These are phyloP conservation scores for Drosophila arizonae DNA, from an alignment of 1,140 invertebrate genomes.

Conservation along the genomic window DNA sequence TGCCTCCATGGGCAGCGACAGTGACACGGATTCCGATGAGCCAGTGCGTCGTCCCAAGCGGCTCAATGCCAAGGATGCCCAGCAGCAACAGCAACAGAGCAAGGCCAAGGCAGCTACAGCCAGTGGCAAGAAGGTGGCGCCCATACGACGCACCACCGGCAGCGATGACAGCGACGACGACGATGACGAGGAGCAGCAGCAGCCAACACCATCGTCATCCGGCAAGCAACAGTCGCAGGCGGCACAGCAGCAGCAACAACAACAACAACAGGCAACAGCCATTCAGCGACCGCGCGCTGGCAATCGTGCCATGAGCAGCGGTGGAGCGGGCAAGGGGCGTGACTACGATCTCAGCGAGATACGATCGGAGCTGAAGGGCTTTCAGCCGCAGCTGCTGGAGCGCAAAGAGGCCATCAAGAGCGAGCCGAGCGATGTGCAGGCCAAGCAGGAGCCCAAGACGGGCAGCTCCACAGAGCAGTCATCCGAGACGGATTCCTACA, in stretches of 20 bases:
- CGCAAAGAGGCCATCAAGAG: conserved; percentile 50
- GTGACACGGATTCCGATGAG: conserved; percentile 86
- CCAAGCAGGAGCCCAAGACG: conserved; percentile 61
- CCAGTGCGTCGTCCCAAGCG: conserved; percentile 83
- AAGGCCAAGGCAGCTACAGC: conserved; percentile 21
- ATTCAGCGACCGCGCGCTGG: conserved; percentile 50
- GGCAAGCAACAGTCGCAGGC: conserved; percentile 79
- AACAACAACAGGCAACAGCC: conserved; percentile 45
- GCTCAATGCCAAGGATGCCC: conserved; percentile 38
- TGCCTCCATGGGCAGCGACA: conserved; percentile 86
- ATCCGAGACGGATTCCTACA: conserved; percentile 76
- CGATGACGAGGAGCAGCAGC: conserved; percentile 46
- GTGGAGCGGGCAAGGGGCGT: conserved; percentile 84
- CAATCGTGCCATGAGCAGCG: conserved; percentile 55
- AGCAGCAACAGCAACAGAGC: conserved; percentile 8
- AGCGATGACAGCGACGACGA: conserved; percentile 61
- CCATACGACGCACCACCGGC: conserved; percentile 10
- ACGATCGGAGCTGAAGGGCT: conserved; percentile 91
- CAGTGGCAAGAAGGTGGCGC: conserved; percentile 15
- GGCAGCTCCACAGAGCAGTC: conserved; percentile 76
- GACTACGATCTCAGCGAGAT: conserved; percentile 93
- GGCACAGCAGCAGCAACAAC: conserved; percentile 33
- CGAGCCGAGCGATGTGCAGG: conserved; percentile 28
- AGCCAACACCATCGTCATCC: background rate
- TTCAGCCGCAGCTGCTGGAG: conserved; percentile 80